These are phyloP conservation scores for Oegoconia quadripuncta DNA, from an alignment of 2,888 invertebrate species.

Conservation along the genomic window DNA sequence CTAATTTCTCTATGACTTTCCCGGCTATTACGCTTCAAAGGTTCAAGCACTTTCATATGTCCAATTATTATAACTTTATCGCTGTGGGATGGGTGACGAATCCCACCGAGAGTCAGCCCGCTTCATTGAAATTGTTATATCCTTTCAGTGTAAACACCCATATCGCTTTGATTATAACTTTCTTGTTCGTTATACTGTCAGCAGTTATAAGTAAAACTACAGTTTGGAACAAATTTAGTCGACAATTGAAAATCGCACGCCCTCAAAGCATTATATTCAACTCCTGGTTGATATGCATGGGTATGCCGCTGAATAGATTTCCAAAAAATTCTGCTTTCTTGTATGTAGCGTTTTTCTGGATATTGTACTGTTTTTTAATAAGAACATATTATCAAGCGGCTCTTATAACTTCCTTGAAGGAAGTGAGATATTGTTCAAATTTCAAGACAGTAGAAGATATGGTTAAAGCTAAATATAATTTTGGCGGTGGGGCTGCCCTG, in stretches of 20 bases:
- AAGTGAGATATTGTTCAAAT: constrained; percentile 40
- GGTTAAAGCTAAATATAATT: constrained; percentile 41
- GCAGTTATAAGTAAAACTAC: constrained; percentile 36
- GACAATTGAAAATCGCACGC: constrained; percentile 16
- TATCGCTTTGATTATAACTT: constrained; percentile 40
- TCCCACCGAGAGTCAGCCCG: constrained; percentile 38
- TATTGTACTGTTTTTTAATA: constrained; percentile 57
- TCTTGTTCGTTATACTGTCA: constrained; percentile 37
- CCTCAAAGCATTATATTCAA: constrained; percentile 39
- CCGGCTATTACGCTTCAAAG: constrained; percentile 47
- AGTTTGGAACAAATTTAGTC: constrained; percentile 26
- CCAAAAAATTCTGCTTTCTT: constrained; percentile 41
- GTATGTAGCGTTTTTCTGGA: constrained; percentile 47
- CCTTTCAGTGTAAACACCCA: constrained; percentile 42
- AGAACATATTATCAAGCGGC: constrained; percentile 60
- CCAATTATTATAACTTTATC: constrained; percentile 35
- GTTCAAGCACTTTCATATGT: constrained; percentile 49
- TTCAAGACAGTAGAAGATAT: constrained; percentile 49
- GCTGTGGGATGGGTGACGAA: constrained; percentile 54
- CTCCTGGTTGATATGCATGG: constrained; percentile 59
- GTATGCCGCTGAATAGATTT: constrained; percentile 40
- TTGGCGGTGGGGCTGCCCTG: constrained; percentile 51
- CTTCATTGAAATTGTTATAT: constrained; percentile 51
- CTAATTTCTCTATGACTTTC: constrained; percentile 64
- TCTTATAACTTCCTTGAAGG: constrained; percentile 53